Conservation (phyloP, 2,113 vertebrate genomes). For the Silurus asotus region DNA sequence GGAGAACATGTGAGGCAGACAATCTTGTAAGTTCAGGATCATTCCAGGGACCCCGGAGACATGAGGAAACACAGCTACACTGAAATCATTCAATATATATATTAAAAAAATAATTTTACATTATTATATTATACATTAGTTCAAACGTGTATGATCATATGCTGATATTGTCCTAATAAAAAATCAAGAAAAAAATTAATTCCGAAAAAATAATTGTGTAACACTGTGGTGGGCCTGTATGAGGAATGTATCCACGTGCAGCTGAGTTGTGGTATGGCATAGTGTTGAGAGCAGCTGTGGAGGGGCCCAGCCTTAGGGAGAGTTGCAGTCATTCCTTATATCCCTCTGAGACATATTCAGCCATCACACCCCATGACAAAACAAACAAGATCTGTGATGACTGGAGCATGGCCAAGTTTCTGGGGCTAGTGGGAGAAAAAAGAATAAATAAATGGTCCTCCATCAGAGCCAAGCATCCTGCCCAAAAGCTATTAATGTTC, state of each 20-base stretch:
- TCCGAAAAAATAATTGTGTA: not conserved
- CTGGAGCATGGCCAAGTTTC: slow-evolving; percentile 54
- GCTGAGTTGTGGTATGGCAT: slow-evolving; percentile 35
- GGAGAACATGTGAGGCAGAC: not conserved
- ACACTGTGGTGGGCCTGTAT: slow-evolving; percentile 54
- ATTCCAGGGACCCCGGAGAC: not conserved
- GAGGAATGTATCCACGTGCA: slow-evolving; percentile 5
- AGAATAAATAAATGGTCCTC: slow-evolving; percentile 55
- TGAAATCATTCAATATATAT: not conserved
- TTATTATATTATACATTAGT: not conserved
- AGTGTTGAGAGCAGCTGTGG: slow-evolving; percentile 42
- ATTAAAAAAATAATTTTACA: not conserved
- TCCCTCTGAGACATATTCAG: slow-evolving; percentile 47
- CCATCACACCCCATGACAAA: slow-evolving; percentile 59
- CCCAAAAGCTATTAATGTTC: slow-evolving; percentile 49
- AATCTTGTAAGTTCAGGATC: not conserved
- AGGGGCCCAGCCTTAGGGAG: slow-evolving; percentile 37
- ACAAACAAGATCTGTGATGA: slow-evolving; percentile 61
- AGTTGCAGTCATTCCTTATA: slow-evolving; percentile 52
- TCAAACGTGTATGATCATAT: not conserved
- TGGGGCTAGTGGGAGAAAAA: slow-evolving; percentile 32
- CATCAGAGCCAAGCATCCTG: not conserved
- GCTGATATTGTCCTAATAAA: not conserved
- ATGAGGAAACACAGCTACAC: not conserved
- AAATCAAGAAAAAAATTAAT: not conserved